Evolutionary conservation across 2,113 vertebrate genomes (phyloP).

Genomic region (Ammodramus savannarum): DNA sequence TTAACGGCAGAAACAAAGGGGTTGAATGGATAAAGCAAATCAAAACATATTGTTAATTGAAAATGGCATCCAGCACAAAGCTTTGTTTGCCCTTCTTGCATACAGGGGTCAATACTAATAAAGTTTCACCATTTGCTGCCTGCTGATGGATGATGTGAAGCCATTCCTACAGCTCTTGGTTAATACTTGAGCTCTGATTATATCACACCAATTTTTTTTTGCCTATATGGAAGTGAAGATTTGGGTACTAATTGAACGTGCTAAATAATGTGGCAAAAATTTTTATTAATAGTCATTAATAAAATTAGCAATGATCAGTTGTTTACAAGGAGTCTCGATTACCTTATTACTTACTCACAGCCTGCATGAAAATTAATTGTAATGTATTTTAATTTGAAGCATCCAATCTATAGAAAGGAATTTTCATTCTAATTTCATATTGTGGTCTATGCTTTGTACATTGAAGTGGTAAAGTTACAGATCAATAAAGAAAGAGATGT

Average conservation of each 20-base stretch:
- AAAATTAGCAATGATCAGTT: background rate
- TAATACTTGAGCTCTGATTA: background rate
- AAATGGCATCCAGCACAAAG: background rate
- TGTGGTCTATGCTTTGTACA: background rate
- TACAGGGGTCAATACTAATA: background rate
- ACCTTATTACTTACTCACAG: background rate
- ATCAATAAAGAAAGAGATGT: background rate
- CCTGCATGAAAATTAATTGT: background rate
- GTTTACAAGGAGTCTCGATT: background rate
- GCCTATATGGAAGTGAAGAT: background rate
- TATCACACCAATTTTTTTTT: background rate
- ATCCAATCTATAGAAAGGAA: background rate
- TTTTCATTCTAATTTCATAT: background rate
- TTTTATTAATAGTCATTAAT: background rate
- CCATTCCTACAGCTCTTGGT: background rate
- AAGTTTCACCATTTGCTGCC: background rate
- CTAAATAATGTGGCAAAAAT: background rate
- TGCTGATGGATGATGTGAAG: slow-evolving; percentile 20
- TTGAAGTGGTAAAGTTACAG: background rate
- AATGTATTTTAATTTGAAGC: background rate
- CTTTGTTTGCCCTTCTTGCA: background rate
- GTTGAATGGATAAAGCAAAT: background rate
- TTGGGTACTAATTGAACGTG: background rate
- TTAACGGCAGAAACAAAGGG: background rate
- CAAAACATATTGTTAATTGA: background rate